These are phyloP conservation scores for Eueremaeus valkanovi DNA, from an alignment of 2,888 invertebrate genomes.

Conservation along the genomic window DNA sequence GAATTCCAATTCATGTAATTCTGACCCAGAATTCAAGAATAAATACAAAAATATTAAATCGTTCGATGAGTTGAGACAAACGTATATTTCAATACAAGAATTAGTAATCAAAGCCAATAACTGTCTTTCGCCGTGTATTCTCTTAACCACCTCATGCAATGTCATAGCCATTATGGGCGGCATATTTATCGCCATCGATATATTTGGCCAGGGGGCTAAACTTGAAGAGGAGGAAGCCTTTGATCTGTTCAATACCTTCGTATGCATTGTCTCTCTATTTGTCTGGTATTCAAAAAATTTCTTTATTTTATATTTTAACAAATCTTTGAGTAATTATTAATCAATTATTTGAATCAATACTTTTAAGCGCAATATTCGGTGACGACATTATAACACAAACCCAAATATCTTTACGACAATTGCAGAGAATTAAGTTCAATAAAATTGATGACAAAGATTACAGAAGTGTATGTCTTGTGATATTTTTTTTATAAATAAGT, in stretches of 20 bases:
- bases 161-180: neutral
- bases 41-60: neutral
- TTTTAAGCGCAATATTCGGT: neutral
- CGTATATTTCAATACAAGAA: neutral
- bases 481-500: neutral
- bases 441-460: constrained; percentile 8
- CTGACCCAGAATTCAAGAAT: neutral
- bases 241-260: neutral
- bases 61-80: neutral
- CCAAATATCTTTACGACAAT: neutral
- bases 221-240: neutral
- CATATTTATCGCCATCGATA: neutral
- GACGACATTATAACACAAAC: neutral
- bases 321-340: too few relatives aligned
- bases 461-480: neutral
- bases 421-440: neutral
- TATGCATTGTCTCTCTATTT: neutral
- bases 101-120: neutral
- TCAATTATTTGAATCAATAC: neutral
- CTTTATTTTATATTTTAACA: neutral
- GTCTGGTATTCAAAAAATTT: constrained; percentile 7
- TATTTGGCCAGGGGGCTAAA: constrained; percentile 18
- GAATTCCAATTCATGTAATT: neutral
- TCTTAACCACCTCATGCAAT: neutral
- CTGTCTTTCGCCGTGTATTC: constrained; percentile 9